Conservation (phyloP, 2,797 vertebrate genomes). For the Oreonectes daqikongensis region DNA sequence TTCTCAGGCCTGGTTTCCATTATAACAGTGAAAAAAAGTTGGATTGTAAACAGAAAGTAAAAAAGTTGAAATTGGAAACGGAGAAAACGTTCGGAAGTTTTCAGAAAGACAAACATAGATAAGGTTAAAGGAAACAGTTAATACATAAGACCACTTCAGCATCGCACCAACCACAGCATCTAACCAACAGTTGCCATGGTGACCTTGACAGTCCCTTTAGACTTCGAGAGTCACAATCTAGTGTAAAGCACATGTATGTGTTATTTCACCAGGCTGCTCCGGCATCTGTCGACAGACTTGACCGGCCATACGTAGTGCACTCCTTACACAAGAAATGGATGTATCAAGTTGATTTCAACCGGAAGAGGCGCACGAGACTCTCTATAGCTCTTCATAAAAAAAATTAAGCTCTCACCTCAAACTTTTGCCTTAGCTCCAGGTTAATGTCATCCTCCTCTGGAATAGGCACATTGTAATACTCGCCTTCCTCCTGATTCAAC, state of each 20-base stretch:
- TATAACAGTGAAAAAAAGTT: no score
- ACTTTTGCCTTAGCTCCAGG: constrained; percentile 90
- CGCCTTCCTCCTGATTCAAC: constrained; percentile 95
- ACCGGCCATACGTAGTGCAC: neutral
- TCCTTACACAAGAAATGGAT: neutral
- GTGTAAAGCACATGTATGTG: neutral
- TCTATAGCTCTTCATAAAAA: neutral
- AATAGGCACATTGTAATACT: constrained; percentile 97
- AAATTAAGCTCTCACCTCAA: constrained; percentile 80
- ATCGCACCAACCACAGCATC: neutral
- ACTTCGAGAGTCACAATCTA: neutral
- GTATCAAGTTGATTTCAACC: neutral
- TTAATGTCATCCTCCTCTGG: constrained; percentile 90
- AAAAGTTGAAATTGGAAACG: neutral
- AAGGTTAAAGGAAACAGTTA: neutral
- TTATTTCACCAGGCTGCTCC: neutral
- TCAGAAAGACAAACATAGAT: neutral
- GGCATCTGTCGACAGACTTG: neutral
- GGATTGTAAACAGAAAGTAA: constrained; percentile 6
- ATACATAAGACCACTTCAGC: neutral
- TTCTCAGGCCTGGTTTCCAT: constrained; percentile 48
- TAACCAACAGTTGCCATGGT: constrained; percentile 18
- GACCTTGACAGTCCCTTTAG: constrained; percentile 4
- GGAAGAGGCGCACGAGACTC: neutral
- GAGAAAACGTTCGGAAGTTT: neutral